A percentile compares a stretch with the other conserved stretches of the same genome.
phyloP scores from a whole-genome alignment of 2,888 invertebrate genomes.

The Andrena dorsata region DNA sequence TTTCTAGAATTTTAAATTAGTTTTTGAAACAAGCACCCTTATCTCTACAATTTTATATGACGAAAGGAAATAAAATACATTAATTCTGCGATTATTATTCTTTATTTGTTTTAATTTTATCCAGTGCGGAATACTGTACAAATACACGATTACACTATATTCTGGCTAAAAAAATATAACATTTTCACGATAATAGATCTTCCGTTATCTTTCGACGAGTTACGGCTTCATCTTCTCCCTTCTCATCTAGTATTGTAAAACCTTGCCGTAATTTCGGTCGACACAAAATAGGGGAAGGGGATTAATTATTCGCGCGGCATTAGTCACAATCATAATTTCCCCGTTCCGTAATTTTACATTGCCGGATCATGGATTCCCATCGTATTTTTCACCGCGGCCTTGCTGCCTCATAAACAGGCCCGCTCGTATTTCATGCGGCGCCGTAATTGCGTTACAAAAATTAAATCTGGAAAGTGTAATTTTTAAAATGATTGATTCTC shows the following conservation, averaged over 20 bases:
- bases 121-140: background rate
- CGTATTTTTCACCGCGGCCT: slow-evolving; percentile 30
- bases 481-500: slow-evolving; percentile 1
- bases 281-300: slow-evolving; percentile 20
- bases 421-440: slow-evolving; percentile 17
- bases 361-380: slow-evolving; percentile 18
- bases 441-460: slow-evolving; percentile 18
- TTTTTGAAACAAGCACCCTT: too few species aligned
- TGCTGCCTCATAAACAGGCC: slow-evolving; percentile 15
- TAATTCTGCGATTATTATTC: background rate
- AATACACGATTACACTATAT: background rate
- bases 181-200: background rate
- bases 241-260: slow-evolving; percentile 31
- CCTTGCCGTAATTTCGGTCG: slow-evolving; percentile 16
- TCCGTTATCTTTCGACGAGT: background rate
- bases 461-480: slow-evolving; percentile 14
- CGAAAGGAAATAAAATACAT: too few species aligned
- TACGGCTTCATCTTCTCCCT: slow-evolving; percentile 2
- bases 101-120: background rate
- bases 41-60: too few species aligned
- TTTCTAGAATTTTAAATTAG: too few species aligned
- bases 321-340: slow-evolving; percentile 50
- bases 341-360: slow-evolving; percentile 33
- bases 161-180: background rate
- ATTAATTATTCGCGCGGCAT: slow-evolving; percentile 54